Evolutionary conservation across 2,797 vertebrate genomes (phyloP).

Genomic region (Avahi laniger): DNA sequence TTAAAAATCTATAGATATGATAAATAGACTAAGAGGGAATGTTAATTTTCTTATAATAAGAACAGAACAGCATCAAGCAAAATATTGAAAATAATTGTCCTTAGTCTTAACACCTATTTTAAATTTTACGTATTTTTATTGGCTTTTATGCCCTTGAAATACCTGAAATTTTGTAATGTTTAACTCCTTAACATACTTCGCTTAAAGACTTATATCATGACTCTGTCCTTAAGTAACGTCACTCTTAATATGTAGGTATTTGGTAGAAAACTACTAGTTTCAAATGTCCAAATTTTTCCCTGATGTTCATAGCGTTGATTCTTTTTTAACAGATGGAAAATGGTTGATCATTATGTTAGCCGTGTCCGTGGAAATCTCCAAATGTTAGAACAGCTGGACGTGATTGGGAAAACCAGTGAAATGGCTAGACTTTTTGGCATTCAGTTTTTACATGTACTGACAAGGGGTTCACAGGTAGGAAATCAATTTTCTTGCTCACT

Average conservation of each 20-base stretch:
- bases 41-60: constrained; percentile 4
- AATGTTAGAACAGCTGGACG: constrained; percentile 93
- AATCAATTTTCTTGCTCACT: constrained; percentile 29
- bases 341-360: constrained; percentile 96
- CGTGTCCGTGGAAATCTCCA: constrained; percentile 92
- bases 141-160: constrained; percentile 33
- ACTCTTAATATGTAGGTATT: neutral
- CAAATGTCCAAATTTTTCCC: neutral
- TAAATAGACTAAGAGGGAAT: constrained; percentile 6
- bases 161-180: constrained; percentile 26
- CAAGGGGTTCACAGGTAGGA: constrained; percentile 96
- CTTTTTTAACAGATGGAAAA: constrained; percentile 93
- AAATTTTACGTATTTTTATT: neutral
- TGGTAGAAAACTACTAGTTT: constrained; percentile 46
- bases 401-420: constrained; percentile 97
- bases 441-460: constrained; percentile 97
- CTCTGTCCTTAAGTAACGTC: neutral
- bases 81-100: constrained; percentile 7
- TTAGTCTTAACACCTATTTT: constrained; percentile 23
- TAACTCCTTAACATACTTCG: constrained; percentile 2
- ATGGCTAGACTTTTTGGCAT: constrained; percentile 97
- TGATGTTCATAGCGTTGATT: constrained; percentile 36
- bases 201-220: neutral
- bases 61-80: neutral
- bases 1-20: neutral